Percentiles rank a stretch among this genome's conserved stretches.
Evolutionary conservation across 2,113 vertebrate species (phyloP).

Genomic region (Propithecus coquereli): DNA sequence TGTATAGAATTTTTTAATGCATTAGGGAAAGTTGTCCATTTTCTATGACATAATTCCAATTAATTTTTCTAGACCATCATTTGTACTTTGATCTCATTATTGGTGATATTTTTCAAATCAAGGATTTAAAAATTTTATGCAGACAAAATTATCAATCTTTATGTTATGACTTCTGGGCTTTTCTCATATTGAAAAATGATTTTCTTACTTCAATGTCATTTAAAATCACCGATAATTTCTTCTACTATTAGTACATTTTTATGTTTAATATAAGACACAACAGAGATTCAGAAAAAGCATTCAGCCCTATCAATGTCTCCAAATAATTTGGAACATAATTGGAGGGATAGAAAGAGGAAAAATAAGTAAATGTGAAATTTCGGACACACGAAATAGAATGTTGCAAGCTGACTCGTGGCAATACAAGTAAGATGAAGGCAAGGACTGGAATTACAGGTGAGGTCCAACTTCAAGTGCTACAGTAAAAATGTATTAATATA

Average conservation of each 20-base stretch:
- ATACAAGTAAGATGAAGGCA: too few relatives aligned
- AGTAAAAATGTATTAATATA: neutral
- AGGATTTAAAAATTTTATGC: neutral
- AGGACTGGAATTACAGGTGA: neutral
- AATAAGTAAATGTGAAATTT: neutral
- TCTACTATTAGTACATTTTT: neutral
- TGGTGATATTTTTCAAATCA: neutral
- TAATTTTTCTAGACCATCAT: neutral
- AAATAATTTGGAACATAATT: neutral
- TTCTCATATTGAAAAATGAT: neutral
- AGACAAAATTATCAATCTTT: neutral
- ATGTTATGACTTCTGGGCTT: neutral
- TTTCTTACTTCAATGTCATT: neutral
- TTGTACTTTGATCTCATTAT: neutral
- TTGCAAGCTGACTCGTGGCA: neutral
- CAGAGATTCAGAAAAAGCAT: neutral
- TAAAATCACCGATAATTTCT: neutral
- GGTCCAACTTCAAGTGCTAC: neutral
- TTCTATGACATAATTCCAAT: neutral
- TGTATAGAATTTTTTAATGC: neutral
- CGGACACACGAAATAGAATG: neutral
- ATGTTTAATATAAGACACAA: neutral
- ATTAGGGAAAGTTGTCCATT: neutral
- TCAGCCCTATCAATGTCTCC: neutral
- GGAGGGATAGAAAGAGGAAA: neutral